A percentile compares a stretch with the other conserved stretches of the same genome.
Evolutionary conservation across 2,888 invertebrate species (phyloP).

Genomic region (Drosophila meridiana): DNA sequence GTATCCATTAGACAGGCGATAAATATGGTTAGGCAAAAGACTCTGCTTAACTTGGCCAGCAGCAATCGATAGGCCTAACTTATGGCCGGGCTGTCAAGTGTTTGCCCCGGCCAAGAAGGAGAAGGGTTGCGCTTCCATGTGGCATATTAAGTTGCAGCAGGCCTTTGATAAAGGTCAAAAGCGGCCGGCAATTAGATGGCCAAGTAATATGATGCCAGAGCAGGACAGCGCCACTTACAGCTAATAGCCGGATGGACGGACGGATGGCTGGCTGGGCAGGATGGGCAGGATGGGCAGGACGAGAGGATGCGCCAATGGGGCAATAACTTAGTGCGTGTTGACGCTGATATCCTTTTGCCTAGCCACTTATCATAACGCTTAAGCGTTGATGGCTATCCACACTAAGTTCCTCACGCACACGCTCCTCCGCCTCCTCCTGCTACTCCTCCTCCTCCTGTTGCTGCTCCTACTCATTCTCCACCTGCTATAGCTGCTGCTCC

Average conservation of each 20-base stretch:
- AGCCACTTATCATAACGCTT: slow-evolving; percentile 76
- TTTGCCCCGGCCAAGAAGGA: slow-evolving; percentile 25
- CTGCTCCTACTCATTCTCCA: slow-evolving; percentile 61
- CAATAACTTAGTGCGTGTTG: slow-evolving; percentile 66
- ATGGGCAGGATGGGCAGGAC: slow-evolving; percentile 2
- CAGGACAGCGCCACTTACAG: slow-evolving; percentile 33
- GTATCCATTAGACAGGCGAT: slow-evolving; percentile 70
- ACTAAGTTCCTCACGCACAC: slow-evolving; percentile 60
- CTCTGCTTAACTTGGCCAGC: not conserved
- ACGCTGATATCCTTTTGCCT: slow-evolving; percentile 67
- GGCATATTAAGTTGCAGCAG: slow-evolving; percentile 63
- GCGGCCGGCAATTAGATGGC: slow-evolving; percentile 60
- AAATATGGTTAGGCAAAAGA: slow-evolving; percentile 45
- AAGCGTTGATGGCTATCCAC: slow-evolving; percentile 49
- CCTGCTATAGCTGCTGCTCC: slow-evolving; percentile 10
- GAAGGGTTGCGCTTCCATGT: slow-evolving; percentile 59
- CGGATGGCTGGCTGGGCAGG: not conserved
- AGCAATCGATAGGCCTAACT: slow-evolving; percentile 28
- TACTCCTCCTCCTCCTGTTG: slow-evolving; percentile 40
- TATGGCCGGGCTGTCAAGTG: slow-evolving; percentile 44
- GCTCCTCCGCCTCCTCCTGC: slow-evolving; percentile 30
- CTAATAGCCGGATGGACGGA: slow-evolving; percentile 20
- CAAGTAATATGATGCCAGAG: slow-evolving; percentile 61
- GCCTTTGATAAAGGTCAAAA: slow-evolving; percentile 65
- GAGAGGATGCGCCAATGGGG: slow-evolving; percentile 46